A percentile compares a stretch with the other conserved stretches of the same genome.
phyloP scores from a whole-genome alignment of 2,888 invertebrate species.

The Colostygia pectinataria region DNA sequence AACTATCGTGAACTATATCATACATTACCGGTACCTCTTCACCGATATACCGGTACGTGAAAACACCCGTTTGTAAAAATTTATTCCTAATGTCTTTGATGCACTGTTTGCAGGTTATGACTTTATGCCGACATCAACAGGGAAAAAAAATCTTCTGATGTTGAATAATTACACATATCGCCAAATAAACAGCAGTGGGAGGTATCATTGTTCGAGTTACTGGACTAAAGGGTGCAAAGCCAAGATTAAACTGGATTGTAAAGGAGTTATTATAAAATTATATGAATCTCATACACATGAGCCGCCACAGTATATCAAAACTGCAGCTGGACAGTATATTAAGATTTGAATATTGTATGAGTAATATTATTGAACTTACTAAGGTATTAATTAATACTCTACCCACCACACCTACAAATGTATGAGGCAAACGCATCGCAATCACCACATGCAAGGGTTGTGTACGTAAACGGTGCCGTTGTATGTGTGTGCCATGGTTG shows the following conservation, averaged over 20 bases:
- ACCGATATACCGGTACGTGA: too few relatives aligned
- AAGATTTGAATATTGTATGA: neutral
- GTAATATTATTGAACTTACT: too few relatives aligned
- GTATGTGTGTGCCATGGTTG: too few relatives aligned
- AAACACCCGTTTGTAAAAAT: too few relatives aligned
- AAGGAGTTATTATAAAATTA: conserved; percentile 34
- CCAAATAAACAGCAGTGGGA: neutral
- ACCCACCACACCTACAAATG: too few relatives aligned
- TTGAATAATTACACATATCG: conserved; percentile 14
- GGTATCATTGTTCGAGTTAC: conserved; percentile 14
- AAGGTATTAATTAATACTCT: too few relatives aligned
- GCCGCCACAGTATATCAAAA: conserved; percentile 36
- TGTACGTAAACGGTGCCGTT: too few relatives aligned
- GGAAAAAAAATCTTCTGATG: conserved; percentile 13
- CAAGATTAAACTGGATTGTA: conserved; percentile 31
- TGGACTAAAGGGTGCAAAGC: conserved; percentile 12
- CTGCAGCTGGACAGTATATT: conserved; percentile 3
- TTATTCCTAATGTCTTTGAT: too few relatives aligned
- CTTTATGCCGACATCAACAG: conserved; percentile 15
- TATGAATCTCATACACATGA: conserved; percentile 42
- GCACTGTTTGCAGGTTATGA: conserved; percentile 11
- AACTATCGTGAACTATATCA: too few relatives aligned
- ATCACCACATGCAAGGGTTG: too few relatives aligned
- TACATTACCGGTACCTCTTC: too few relatives aligned
- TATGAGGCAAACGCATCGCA: too few relatives aligned